Evolutionary conservation across 2,888 invertebrate species (phyloP).

Genomic region (Pterostichus niger): DNA sequence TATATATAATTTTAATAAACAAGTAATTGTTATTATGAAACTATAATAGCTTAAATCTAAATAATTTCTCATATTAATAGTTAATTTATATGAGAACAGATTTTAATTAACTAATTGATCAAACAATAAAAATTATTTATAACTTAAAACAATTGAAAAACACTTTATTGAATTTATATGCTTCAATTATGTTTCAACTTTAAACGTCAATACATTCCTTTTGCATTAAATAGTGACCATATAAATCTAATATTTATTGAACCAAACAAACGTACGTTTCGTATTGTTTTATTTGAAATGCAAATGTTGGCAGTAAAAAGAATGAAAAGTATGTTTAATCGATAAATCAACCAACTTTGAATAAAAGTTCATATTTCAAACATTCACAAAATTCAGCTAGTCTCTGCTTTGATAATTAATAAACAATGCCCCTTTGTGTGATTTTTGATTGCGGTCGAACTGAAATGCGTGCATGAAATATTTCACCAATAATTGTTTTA

Average conservation of each 20-base stretch:
- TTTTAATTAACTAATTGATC: no score
- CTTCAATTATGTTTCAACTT: not conserved
- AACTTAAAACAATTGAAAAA: not conserved
- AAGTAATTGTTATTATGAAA: no score
- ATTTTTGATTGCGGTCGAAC: no score
- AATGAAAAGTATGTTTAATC: not conserved
- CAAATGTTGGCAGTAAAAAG: not conserved
- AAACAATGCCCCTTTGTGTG: no score
- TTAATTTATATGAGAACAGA: no score
- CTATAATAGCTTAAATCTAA: no score
- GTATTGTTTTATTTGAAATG: not conserved
- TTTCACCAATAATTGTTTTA: no score
- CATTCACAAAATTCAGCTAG: not conserved
- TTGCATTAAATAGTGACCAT: not conserved
- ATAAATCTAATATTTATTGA: not conserved
- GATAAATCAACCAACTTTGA: not conserved
- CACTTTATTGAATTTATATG: not conserved
- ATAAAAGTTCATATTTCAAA: not conserved
- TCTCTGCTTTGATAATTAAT: not conserved
- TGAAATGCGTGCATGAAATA: no score
- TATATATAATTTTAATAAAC: no score
- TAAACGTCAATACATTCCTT: not conserved
- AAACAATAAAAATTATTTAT: no score
- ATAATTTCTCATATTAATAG: no score
- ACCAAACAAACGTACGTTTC: not conserved